These are phyloP conservation scores for Mormoops blainvillei DNA, from an alignment of 2,113 vertebrate genomes.

Conservation along the genomic window DNA sequence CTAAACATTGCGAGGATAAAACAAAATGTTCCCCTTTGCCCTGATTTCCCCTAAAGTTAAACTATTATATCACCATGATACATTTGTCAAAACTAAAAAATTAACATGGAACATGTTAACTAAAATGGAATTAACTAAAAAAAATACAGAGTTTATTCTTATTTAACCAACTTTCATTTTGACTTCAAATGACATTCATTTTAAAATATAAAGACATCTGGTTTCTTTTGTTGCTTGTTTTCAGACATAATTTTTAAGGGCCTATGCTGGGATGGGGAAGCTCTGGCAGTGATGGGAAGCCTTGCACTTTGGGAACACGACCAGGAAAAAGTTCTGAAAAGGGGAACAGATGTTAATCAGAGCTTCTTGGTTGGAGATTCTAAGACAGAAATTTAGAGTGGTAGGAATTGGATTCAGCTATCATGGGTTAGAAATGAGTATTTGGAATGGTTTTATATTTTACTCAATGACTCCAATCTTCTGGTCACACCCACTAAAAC, in stretches of 20 bases:
- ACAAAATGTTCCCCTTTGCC: not conserved
- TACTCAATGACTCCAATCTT: not conserved
- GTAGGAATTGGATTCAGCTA: not conserved
- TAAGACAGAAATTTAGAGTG: not conserved
- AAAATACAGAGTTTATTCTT: not conserved
- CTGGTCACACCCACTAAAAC: not conserved
- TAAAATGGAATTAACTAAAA: too few species aligned
- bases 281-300: not conserved
- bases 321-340: not conserved
- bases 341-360: not conserved
- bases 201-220: not conserved
- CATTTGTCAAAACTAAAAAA: not conserved
- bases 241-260: not conserved
- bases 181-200: not conserved
- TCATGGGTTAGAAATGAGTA: not conserved
- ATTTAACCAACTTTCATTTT: not conserved
- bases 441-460: not conserved
- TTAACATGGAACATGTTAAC: not conserved
- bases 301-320: not conserved
- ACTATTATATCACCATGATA: not conserved
- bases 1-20: not conserved
- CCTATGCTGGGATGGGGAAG: not conserved
- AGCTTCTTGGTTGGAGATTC: not conserved
- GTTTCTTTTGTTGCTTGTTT: not conserved
- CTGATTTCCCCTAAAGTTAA: not conserved